Percentiles rank a stretch among this genome's conserved stretches.
These are phyloP conservation scores for Hassar affinis DNA, from an alignment of 2,113 vertebrate species.

Conservation along the genomic window DNA sequence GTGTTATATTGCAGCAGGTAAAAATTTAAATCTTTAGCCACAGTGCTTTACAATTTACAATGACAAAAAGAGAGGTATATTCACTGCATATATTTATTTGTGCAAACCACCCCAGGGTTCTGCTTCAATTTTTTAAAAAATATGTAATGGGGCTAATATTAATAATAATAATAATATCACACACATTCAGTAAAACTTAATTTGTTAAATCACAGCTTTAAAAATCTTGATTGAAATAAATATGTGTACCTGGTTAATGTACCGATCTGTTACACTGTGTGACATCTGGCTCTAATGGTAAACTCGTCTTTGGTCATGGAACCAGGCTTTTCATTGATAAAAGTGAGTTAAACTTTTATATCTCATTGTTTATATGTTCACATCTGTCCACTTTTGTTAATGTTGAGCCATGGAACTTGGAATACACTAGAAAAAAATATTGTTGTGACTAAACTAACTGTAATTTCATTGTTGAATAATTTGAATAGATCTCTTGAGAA, in stretches of 20 bases:
- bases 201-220: neutral
- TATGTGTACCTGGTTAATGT: neutral
- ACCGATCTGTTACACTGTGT: constrained; percentile 43
- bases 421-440: too few species aligned
- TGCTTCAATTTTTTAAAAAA: neutral
- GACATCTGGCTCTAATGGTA: constrained; percentile 26
- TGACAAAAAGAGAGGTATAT: neutral
- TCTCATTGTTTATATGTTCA: neutral
- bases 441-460: too few species aligned
- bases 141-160: neutral
- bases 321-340: constrained; percentile 35
- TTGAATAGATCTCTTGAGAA: too few species aligned
- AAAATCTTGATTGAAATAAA: neutral
- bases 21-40: neutral
- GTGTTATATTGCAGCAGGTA: neutral
- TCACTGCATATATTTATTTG: neutral
- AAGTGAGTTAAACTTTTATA: constrained; percentile 42
- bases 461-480: too few species aligned
- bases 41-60: neutral
- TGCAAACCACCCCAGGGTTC: neutral
- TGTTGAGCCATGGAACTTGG: neutral
- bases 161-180: neutral
- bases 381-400: neutral
- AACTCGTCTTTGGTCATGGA: constrained; percentile 44
- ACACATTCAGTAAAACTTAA: neutral